phyloP scores from a whole-genome alignment of 1,140 invertebrate genomes.

The Magallana angulata region DNA sequence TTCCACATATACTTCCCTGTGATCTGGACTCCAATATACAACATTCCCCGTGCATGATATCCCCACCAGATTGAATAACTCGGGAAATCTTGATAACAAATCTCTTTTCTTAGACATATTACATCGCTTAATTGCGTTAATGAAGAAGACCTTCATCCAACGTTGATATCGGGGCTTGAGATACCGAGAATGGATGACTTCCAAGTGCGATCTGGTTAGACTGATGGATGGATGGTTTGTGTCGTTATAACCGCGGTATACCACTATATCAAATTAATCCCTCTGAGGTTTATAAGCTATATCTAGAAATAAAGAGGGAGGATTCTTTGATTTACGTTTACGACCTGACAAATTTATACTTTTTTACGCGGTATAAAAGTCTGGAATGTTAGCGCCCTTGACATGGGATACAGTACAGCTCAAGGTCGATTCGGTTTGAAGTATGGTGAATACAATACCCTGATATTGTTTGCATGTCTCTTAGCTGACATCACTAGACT shows the following conservation, averaged over 20 bases:
- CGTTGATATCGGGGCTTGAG: neutral
- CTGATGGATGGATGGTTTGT: neutral
- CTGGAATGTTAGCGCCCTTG: too few species aligned
- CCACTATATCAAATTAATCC: neutral
- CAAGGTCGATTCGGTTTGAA: too few species aligned
- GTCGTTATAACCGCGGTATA: neutral
- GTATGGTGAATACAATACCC: too few species aligned
- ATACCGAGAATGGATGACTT: neutral
- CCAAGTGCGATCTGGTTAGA: neutral
- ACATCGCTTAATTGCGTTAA: conserved; percentile 20
- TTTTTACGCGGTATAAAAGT: too few species aligned
- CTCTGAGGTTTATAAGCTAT: neutral
- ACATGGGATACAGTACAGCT: too few species aligned
- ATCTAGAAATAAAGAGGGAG: neutral
- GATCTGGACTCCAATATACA: neutral
- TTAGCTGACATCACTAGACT: too few species aligned
- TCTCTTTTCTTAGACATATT: neutral
- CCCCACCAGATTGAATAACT: conserved; percentile 24
- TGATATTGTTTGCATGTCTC: too few species aligned
- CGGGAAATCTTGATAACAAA: conserved; percentile 15
- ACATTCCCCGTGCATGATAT: neutral
- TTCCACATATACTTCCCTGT: neutral
- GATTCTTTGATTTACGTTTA: neutral
- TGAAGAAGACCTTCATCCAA: neutral
- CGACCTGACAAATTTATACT: neutral